Percentiles rank a stretch among this genome's conserved stretches.
These are phyloP conservation scores for Sciaenops ocellatus DNA, from an alignment of 2,797 vertebrate species.

Conservation along the genomic window DNA sequence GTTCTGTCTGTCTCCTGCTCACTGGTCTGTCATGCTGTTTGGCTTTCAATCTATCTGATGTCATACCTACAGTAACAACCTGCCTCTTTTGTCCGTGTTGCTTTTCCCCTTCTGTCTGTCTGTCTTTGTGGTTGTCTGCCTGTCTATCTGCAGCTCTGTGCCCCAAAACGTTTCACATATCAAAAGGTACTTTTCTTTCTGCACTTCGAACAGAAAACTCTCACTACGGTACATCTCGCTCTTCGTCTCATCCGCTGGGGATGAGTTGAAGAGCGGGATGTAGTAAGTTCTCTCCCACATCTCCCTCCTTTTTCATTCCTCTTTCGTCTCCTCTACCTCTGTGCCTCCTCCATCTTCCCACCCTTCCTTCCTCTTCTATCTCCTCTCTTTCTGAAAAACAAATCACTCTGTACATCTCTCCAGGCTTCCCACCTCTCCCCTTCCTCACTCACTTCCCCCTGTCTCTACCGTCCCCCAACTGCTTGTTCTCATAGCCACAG, in stretches of 20 bases:
- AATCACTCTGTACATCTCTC: slow-evolving; percentile 63
- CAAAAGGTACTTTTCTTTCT: slow-evolving; percentile 63
- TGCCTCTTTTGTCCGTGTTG: slow-evolving; percentile 28
- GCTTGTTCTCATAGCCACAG: slow-evolving; percentile 76
- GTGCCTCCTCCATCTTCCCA: slow-evolving; percentile 53
- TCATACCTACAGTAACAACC: slow-evolving; percentile 37
- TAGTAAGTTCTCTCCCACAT: slow-evolving; percentile 37
- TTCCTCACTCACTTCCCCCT: slow-evolving; percentile 52
- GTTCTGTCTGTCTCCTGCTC: slow-evolving; percentile 40
- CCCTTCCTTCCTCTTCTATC: slow-evolving; percentile 46
- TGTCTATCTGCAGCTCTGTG: slow-evolving; percentile 38
- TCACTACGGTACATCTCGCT: slow-evolving; percentile 42
- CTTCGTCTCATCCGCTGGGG: slow-evolving; percentile 47
- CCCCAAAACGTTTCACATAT: slow-evolving; percentile 58
- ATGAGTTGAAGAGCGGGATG: slow-evolving; percentile 52
- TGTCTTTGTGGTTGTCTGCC: slow-evolving; percentile 37
- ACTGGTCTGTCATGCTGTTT: slow-evolving; percentile 42
- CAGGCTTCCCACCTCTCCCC: slow-evolving; percentile 56
- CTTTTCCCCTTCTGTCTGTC: slow-evolving; percentile 31
- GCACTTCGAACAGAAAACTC: slow-evolving; percentile 56
- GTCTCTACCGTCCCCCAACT: slow-evolving; percentile 65
- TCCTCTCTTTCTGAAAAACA: slow-evolving; percentile 62
- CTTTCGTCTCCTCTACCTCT: slow-evolving; percentile 44
- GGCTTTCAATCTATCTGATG: slow-evolving; percentile 44
- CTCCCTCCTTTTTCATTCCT: slow-evolving; percentile 39